Conservation (phyloP, 1,140 invertebrate genomes). For the Myzus persicae region DNA sequence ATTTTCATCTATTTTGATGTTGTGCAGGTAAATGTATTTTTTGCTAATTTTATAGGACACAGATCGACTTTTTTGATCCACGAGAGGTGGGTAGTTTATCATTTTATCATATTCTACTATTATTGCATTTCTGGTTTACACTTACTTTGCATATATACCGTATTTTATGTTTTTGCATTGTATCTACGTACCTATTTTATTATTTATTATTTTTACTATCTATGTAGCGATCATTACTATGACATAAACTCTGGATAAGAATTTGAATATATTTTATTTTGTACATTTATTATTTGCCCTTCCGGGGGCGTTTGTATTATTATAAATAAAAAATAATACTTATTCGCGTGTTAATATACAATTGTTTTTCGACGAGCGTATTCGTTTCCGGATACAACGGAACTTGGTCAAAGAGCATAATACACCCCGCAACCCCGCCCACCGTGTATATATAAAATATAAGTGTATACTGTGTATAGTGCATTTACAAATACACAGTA, state of each 20-base stretch:
- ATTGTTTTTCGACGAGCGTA: neutral
- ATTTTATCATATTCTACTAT: no score
- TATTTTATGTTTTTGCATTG: no score
- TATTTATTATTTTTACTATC: neutral
- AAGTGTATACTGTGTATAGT: neutral
- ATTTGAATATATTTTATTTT: neutral
- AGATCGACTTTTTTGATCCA: no score
- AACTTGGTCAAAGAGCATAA: constrained; percentile 3
- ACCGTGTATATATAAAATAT: neutral
- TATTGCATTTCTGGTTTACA: no score
- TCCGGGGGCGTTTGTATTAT: neutral
- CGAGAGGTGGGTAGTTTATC: no score
- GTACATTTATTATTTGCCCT: neutral
- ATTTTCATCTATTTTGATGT: no score
- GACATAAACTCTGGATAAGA: neutral
- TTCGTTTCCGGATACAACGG: neutral
- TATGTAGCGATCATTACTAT: neutral
- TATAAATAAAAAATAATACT: neutral
- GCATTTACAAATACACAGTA: neutral
- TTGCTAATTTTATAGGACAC: no score
- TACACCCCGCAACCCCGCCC: neutral
- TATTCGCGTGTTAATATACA: neutral
- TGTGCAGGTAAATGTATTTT: no score
- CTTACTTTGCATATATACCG: no score
- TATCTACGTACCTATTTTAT: no score